Percentiles rank a stretch among this genome's conserved stretches.
Conservation (phyloP, 2,797 vertebrate genomes). For the Thaleichthys pacificus region DNA sequence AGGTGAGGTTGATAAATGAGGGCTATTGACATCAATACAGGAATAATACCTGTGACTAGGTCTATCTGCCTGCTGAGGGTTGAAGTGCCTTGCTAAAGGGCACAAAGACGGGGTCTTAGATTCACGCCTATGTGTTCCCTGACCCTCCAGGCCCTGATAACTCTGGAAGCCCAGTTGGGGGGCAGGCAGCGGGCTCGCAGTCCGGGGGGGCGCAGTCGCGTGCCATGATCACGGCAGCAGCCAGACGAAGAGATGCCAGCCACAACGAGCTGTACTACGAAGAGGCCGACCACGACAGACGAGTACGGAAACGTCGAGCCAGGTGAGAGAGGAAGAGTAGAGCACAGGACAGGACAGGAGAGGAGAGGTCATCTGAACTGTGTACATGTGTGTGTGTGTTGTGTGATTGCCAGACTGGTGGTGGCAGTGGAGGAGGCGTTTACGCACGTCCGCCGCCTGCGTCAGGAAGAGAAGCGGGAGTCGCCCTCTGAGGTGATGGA, state of each 20-base stretch:
- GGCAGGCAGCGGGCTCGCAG: background rate
- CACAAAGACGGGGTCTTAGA: background rate
- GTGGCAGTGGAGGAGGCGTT: conserved; percentile 97
- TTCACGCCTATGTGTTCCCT: conserved; percentile 39
- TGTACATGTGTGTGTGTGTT: background rate
- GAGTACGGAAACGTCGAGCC: conserved; percentile 89
- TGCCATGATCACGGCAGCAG: conserved; percentile 84
- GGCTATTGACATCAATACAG: no score
- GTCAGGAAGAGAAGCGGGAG: conserved; percentile 87
- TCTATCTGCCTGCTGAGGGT: no score
- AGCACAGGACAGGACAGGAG: background rate
- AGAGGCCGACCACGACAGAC: conserved; percentile 91
- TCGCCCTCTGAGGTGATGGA: conserved; percentile 92
- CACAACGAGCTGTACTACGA: conserved; percentile 97
- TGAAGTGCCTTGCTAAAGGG: no score
- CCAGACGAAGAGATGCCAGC: conserved; percentile 87
- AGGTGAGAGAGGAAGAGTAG: conserved; percentile 71
- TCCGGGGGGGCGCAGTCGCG: conserved; percentile 82
- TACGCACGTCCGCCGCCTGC: conserved; percentile 88
- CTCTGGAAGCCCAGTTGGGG: conserved; percentile 79
- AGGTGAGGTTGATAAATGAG: no score
- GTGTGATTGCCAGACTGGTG: conserved; percentile 78
- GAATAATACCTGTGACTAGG: no score
- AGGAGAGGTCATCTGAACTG: background rate
- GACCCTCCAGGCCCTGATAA: conserved; percentile 81